Conservation (phyloP, 2,888 invertebrate genomes). For the Polydrusus pterygomalis region DNA sequence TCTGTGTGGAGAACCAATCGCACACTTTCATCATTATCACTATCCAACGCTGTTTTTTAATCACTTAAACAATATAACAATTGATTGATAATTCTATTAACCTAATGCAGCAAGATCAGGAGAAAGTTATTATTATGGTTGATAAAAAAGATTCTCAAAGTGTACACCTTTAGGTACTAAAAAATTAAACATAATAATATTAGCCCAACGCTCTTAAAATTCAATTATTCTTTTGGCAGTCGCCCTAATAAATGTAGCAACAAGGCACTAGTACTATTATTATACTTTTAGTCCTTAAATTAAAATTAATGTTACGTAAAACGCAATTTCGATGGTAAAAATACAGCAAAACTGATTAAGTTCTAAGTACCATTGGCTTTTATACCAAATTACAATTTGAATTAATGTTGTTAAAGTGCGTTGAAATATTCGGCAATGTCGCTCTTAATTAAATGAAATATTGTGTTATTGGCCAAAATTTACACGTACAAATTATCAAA, state of each 20-base stretch:
- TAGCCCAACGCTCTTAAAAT: conserved; percentile 14
- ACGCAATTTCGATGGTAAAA: conserved; percentile 9
- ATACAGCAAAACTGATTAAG: conserved; percentile 27
- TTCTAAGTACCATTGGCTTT: conserved; percentile 23
- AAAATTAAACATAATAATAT: neutral
- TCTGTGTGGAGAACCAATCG: too few species aligned
- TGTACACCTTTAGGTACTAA: neutral
- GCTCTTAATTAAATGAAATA: conserved; percentile 22
- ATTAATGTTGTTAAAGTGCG: conserved; percentile 12
- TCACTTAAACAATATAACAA: too few species aligned
- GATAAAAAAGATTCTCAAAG: conserved; percentile 8
- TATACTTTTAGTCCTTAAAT: neutral
- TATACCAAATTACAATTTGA: conserved; percentile 25
- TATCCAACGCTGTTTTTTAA: too few species aligned
- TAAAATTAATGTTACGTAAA: neutral
- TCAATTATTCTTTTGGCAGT: conserved; percentile 21
- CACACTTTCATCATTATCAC: too few species aligned
- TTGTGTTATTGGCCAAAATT: conserved; percentile 21
- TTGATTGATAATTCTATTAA: too few species aligned
- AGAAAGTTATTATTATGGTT: neutral
- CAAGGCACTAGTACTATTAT: neutral
- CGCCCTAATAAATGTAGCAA: neutral
- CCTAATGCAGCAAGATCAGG: too few species aligned
- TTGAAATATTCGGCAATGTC: conserved; percentile 16
- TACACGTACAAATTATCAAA: conserved; percentile 24